Evolutionary conservation across 92 coral and sea anemone genomes (phyloP), one percentile per base, ranked within the genome.

Genomic region (Plumapathes pennacea): DNA sequence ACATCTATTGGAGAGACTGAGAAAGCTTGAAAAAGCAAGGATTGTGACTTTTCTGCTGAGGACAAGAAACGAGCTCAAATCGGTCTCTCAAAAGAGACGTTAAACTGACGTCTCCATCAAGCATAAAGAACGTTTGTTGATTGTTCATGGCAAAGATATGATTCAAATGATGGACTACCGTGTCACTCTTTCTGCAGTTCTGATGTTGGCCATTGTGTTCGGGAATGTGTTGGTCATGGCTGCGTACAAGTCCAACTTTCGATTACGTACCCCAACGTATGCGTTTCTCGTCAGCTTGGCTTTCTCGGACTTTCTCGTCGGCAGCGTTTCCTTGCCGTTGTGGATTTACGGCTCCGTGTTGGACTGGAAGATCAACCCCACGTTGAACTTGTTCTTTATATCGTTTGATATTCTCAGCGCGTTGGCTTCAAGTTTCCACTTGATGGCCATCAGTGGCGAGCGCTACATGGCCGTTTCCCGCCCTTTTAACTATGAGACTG

Each of bases 381-480:
- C 29, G 3, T 23, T 72, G 1, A 20, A 1, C 18, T 49, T 62
- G n/a, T 63, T 88, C 67, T 88, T 61, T 59, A 74, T 62, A 19
- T 74, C 81, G 20, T 68, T 88, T 45, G 97, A 91, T 42, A 85
- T 91, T 26, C 77, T 91, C 67, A 88, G 90, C 28, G 97, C 89
- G 7, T 57, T 85, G 22, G 97, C 92, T 7, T 91, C 97, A n/a
- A 91, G 78, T 11, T 74, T 91, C 41, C 97, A 91, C 24, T 75
- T 91, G 10, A 88, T 91, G 6, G 82, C 89, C 2, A 84, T 91
- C 28, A 83, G 92, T 43, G 45, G 83, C 22, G 97, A 91, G 59
- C 87, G 97, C 18, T 91, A 82, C 51, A 63, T 91, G 11, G 95
- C 97, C 2, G 81, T 88, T 29, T 85, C 95, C 32, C 64, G 69